These are phyloP conservation scores for Chloebia gouldiae DNA, from an alignment of 2,113 vertebrate species.

Conservation along the genomic window DNA sequence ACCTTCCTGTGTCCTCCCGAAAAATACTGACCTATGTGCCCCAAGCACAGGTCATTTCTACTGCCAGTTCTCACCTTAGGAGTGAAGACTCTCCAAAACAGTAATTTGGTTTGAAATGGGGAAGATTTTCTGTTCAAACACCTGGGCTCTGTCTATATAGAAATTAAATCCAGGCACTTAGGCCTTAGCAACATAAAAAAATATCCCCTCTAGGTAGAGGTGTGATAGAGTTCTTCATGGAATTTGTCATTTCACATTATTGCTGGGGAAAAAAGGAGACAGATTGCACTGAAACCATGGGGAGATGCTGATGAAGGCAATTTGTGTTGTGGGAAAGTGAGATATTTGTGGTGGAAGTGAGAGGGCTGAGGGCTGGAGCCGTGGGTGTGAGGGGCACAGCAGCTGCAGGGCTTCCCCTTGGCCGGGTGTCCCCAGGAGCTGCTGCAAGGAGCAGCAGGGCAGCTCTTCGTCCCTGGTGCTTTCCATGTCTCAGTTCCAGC, in stretches of 20 bases:
- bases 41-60: not conserved
- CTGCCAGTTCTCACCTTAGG: not conserved
- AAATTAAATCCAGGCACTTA: not conserved
- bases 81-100: not conserved
- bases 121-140: not conserved
- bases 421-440: accelerated
- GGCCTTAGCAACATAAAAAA: not conserved
- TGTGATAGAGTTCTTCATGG: not conserved
- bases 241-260: not conserved
- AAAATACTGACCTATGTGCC: not conserved
- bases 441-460: not conserved
- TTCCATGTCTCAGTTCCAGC: not conserved
- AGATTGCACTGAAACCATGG: not conserved
- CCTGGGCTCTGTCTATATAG: not conserved
- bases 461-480: not conserved
- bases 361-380: not conserved
- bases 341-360: not conserved
- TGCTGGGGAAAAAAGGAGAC: not conserved
- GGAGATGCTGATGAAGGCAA: not conserved
- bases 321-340: not conserved
- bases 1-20: not conserved
- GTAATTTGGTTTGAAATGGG: not conserved
- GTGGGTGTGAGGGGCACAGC: accelerated
- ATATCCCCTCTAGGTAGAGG: not conserved
- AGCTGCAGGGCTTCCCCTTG: not conserved